Conservation (phyloP, 2,113 vertebrate genomes). For the Sardina pilchardus region DNA sequence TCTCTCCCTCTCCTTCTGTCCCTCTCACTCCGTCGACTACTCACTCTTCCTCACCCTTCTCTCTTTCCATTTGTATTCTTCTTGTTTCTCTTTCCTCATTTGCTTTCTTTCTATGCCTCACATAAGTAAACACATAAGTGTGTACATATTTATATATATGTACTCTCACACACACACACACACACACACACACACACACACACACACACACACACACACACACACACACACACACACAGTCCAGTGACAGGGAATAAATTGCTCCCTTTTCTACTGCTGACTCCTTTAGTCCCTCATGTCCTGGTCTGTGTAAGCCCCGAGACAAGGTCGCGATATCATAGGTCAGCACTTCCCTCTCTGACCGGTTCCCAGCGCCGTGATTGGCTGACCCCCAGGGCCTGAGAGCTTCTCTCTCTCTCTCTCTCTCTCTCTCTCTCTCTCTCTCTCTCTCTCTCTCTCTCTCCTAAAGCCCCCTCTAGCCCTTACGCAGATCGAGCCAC, state of each 20-base stretch:
- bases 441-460: constrained; percentile 29
- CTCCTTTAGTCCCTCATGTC: not conserved
- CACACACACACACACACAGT: not conserved
- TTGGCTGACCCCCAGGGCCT: constrained; percentile 21
- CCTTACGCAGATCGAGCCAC: constrained; percentile 51
- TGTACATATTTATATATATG: not conserved
- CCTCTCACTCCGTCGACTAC: too few relatives aligned
- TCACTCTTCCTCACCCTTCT: too few relatives aligned
- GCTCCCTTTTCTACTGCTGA: constrained; percentile 57
- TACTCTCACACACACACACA: not conserved
- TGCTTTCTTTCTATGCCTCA: too few relatives aligned
- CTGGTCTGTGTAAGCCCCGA: constrained; percentile 47
- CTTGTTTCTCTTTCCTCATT: too few relatives aligned
- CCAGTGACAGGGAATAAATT: constrained; percentile 26
- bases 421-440: constrained; percentile 43
- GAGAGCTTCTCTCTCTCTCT: constrained; percentile 30
- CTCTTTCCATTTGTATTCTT: too few relatives aligned
- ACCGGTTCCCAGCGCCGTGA: constrained; percentile 6
- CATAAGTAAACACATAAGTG: not conserved
- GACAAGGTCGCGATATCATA: constrained; percentile 47
- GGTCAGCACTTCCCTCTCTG: constrained; percentile 35
- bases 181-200: constrained; percentile 3
- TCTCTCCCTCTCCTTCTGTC: not conserved
- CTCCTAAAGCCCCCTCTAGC: constrained; percentile 43
- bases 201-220: not conserved